These are phyloP conservation scores for Sminthopsis crassicaudata DNA, from an alignment of 2,113 vertebrate genomes.

Conservation along the genomic window DNA sequence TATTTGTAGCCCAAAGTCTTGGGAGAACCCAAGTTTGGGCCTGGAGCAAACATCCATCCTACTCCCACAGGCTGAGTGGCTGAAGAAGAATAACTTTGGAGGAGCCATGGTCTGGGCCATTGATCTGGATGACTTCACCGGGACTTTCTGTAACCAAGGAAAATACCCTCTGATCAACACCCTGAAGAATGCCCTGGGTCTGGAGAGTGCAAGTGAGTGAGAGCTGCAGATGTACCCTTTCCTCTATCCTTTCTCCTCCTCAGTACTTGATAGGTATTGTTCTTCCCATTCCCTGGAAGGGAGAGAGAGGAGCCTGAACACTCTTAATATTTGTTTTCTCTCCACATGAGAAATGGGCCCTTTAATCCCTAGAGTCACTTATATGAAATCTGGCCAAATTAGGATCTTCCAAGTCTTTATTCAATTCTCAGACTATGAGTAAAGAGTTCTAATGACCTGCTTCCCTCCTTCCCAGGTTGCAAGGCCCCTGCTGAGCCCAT, in stretches of 20 bases:
- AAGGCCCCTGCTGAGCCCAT: slow-evolving; percentile 59
- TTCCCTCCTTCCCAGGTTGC: slow-evolving; percentile 74
- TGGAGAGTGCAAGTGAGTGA: slow-evolving; percentile 68
- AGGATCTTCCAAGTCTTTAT: neutral
- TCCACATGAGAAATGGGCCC: neutral
- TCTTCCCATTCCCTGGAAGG: too few relatives aligned
- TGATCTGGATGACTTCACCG: slow-evolving; percentile 87
- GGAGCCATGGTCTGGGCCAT: slow-evolving; percentile 87
- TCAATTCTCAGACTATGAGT: neutral
- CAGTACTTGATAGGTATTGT: too few relatives aligned
- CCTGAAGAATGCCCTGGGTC: slow-evolving; percentile 83
- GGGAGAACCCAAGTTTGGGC: accelerated
- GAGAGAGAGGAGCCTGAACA: too few relatives aligned
- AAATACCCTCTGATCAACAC: slow-evolving; percentile 86
- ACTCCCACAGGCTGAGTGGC: slow-evolving; percentile 82
- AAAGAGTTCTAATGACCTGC: neutral
- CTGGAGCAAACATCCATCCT: neutral
- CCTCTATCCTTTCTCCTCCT: too few relatives aligned
- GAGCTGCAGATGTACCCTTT: too few relatives aligned
- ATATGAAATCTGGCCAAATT: neutral
- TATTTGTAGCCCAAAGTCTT: neutral
- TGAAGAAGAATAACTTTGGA: slow-evolving; percentile 85
- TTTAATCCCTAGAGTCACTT: neutral
- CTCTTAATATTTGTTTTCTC: neutral
- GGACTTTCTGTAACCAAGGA: slow-evolving; percentile 86